Evolutionary conservation across 1,140 invertebrate genomes (phyloP), one percentile per base, ranked within the genome.

Genomic region (Cherax quadricarinatus): DNA sequence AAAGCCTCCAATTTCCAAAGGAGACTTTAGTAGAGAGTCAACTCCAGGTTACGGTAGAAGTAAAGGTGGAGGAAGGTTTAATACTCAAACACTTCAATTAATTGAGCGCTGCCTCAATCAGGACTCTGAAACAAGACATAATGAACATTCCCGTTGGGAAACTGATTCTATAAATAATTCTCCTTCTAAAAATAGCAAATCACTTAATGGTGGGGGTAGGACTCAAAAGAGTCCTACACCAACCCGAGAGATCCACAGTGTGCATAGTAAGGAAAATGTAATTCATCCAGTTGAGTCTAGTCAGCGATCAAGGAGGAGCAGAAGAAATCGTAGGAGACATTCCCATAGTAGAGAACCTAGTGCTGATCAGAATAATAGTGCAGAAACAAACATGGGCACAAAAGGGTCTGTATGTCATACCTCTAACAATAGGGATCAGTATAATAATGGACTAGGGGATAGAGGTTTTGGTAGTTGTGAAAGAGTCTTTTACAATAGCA

Each of bases 251-350:
- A 81, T 73, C 51, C 90, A 91, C 84, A 93, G 93, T 51, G 73
- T 93, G 62, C 93, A 93, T 80, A 93, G 93, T 79, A 93, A 93
- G 75, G 93, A 93, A 73, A 93, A 93, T 91, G 83, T 92, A 10
- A 88, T 93, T 18, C 87, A 92, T 70, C 88, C 88, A 6, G 83
- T 90, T 6, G 91, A 89, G 73, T 80, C 93, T 87, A 90, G 88
- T 57, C 79, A 84, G 24, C 83, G 84, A 7, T 66, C 14, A 93
- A 86, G 75, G 87, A 91, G 79, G 30, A 51, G 66, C 24, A 85
- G 90, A 70, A 91, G 85, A 70, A 81, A 80, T 60, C 84, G 90
- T 18, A 79, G 90, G 78, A 86, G 84, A 81, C 73, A 91, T 78
- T 91, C 90, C 60, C 90, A 84, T 53, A 91, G 90, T 78, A 86